Percentiles rank a stretch among this genome's conserved stretches.
phyloP scores from a whole-genome alignment of 2,113 vertebrate genomes.

The Zosterops pallidus region DNA sequence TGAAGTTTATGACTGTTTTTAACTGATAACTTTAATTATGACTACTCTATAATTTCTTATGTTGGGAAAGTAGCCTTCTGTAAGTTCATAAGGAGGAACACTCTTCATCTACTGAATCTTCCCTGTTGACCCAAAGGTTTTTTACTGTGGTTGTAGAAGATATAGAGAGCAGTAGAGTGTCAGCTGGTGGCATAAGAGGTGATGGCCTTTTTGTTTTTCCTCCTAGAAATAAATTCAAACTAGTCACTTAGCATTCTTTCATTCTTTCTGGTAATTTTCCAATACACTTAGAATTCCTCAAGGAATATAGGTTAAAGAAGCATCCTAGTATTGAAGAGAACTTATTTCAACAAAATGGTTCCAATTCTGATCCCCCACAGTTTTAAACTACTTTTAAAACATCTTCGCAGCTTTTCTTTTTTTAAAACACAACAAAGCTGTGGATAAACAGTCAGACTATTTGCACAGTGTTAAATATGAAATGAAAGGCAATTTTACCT shows the following conservation, averaged over 20 bases:
- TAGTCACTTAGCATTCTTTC: background rate
- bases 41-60: background rate
- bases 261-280: background rate
- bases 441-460: background rate
- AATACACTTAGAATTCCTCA: background rate
- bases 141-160: accelerated
- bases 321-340: background rate
- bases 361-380: background rate
- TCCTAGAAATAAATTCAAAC: background rate
- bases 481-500: background rate
- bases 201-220: background rate
- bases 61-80: background rate
- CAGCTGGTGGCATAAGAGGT: background rate
- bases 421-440: background rate
- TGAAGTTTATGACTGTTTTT: background rate
- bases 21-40: background rate
- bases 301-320: background rate
- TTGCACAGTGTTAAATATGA: background rate
- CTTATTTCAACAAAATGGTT: background rate
- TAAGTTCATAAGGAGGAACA: background rate
- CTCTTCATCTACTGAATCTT: background rate
- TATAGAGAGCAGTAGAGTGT: accelerated
- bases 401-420: background rate
- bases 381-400: background rate
- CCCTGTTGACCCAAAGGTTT: background rate